Conservation (phyloP, 2,888 invertebrate species). For the Phytoseiulus persimilis region DNA sequence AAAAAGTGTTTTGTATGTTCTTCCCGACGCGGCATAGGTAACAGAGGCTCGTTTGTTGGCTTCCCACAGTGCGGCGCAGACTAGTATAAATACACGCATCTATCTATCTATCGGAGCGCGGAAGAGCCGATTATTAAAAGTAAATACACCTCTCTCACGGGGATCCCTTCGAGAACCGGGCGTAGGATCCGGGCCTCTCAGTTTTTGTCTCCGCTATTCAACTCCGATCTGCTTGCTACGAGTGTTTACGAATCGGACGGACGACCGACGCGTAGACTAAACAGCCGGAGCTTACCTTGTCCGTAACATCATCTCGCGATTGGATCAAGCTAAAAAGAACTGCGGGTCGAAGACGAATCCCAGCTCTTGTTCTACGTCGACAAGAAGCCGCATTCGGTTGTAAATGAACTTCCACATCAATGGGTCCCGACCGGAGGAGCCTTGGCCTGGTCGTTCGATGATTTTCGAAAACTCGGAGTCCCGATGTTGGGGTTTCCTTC, state of each 20-base stretch:
- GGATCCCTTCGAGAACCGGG: neutral
- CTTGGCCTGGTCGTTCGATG: too few species aligned
- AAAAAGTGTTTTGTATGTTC: neutral
- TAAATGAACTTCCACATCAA: too few species aligned
- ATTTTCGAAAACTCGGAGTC: too few species aligned
- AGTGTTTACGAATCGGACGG: neutral
- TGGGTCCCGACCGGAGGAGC: too few species aligned
- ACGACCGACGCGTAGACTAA: neutral
- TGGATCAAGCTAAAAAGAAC: too few species aligned
- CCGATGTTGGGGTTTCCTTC: too few species aligned
- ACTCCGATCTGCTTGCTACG: neutral
- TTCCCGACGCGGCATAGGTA: neutral
- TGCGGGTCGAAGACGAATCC: too few species aligned
- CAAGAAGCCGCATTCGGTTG: too few species aligned
- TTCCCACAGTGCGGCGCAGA: neutral
- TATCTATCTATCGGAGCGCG: neutral
- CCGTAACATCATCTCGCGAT: neutral
- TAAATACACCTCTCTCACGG: constrained; percentile 5
- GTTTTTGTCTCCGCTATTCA: neutral
- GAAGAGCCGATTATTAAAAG: constrained; percentile 5
- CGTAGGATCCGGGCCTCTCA: neutral
- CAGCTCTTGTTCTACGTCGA: too few species aligned
- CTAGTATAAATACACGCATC: neutral
- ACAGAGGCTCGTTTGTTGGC: neutral
- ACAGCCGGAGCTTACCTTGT: neutral